A percentile compares a stretch with the other conserved stretches of the same genome.
phyloP scores from a whole-genome alignment of 2,888 invertebrate genomes.

The Horisme vitalbata region DNA sequence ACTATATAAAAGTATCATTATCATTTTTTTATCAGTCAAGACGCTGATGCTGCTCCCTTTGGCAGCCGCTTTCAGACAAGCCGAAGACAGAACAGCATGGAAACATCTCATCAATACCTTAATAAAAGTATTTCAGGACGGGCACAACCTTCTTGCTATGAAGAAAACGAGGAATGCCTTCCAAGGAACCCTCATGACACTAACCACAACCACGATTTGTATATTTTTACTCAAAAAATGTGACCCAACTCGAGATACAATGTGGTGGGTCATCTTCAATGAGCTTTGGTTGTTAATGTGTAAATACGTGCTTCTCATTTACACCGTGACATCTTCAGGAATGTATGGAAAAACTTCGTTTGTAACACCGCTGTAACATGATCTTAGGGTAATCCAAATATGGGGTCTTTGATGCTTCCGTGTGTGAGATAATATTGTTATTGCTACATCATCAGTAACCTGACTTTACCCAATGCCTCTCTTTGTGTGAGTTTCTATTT shows the following conservation, averaged over 20 bases:
- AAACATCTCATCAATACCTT: no score
- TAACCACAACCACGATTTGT: constrained; percentile 10
- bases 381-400: constrained; percentile 15
- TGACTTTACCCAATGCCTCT: no score
- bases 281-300: constrained; percentile 58
- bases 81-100: no score
- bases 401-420: constrained; percentile 10
- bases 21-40: no score
- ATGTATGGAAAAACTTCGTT: constrained; percentile 34
- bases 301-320: constrained; percentile 65
- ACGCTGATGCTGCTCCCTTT: no score
- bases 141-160: no score
- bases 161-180: no score
- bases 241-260: constrained; percentile 57
- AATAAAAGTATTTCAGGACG: no score
- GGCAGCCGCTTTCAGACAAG: no score
- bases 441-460: background rate
- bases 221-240: constrained; percentile 42
- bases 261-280: constrained; percentile 68
- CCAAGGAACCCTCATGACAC: constrained; percentile 31
- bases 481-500: no score
- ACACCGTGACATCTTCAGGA: constrained; percentile 40
- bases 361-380: constrained; percentile 21
- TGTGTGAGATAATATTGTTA: background rate
- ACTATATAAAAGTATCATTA: no score